Evolutionary conservation across 2,797 vertebrate species (phyloP), one percentile per base, ranked within the genome.

Genomic region (Hydrocynus forskahlii): DNA sequence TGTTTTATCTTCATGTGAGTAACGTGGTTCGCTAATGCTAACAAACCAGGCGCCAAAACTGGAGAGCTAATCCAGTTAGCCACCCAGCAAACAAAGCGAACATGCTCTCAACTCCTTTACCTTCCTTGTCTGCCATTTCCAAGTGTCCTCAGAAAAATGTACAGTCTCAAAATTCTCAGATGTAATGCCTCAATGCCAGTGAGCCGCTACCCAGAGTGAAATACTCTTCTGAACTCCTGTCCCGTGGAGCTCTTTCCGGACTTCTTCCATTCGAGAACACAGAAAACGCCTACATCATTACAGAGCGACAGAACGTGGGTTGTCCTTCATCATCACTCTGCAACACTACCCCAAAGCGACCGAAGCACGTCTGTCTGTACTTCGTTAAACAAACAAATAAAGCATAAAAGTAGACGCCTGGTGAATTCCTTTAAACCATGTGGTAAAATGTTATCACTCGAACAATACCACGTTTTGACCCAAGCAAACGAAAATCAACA

Each of bases 51-150:
- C 54, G 54, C 71, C 54, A 59, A 74, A 43, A 74, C 69, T 10
- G 23, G 16, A 3, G 25, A 54, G 10, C 29, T 69, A 45, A 79
- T 29, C 63, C 13, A 50, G 25, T 74, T 73, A 83, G 75, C 81
- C 63, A 23, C 72, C 43, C 29, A 78, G 54, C 59, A 83, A 69
- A 84, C 81, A 70, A 81, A 60, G 60, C 66, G 79, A 60, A 54
- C 66, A 55, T 7, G 48, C 19, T 50, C 72, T 17, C 43, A 3
- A 66, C 68, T 77, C 75, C 40, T 48, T 82, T 83, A 88, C 87
- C 87, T 85, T 88, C 87, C 83, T 88, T 88, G 17, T 88, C 87
- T 59, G 87, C 87, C 87, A 88, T 88, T 82, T 64, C 64, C 38
- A 67, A 66, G 25, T 13, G 45, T 19, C 54, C 81, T 67, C 66